Percentiles rank a stretch among this genome's conserved stretches.
These are phyloP conservation scores for Drosophila navojoa DNA, from an alignment of 1,140 invertebrate species.

Conservation along the genomic window DNA sequence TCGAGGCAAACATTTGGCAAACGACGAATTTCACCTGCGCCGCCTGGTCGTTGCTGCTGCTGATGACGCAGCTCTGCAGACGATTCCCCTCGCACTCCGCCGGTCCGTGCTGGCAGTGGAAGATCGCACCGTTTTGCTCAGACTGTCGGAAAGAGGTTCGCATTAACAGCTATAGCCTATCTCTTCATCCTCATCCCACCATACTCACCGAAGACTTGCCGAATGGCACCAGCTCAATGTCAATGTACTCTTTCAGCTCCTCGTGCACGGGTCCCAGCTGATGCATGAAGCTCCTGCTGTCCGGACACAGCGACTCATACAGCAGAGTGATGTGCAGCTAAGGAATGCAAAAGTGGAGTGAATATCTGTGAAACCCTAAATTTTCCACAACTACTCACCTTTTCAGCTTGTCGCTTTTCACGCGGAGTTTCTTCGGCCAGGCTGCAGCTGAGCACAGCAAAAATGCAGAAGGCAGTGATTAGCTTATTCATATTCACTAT, in stretches of 20 bases:
- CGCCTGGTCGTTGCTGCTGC: constrained; percentile 82
- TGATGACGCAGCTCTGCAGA: constrained; percentile 87
- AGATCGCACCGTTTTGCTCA: constrained; percentile 84
- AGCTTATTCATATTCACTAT: constrained; percentile 43
- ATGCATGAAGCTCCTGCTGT: constrained; percentile 88
- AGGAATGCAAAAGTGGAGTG: neutral
- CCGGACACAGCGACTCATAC: constrained; percentile 92
- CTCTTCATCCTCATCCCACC: neutral
- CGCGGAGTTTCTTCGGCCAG: constrained; percentile 28
- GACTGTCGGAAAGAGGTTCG: constrained; percentile 31
- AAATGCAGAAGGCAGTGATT: constrained; percentile 24
- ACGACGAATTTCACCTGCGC: constrained; percentile 84
- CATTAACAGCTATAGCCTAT: neutral
- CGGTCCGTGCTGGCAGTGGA: constrained; percentile 88
- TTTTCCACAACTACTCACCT: constrained; percentile 27
- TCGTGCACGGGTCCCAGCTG: constrained; percentile 85
- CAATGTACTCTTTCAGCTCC: constrained; percentile 84
- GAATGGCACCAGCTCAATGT: constrained; percentile 88
- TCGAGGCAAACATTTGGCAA: constrained; percentile 85
- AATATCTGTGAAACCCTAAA: neutral
- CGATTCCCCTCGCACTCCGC: constrained; percentile 88
- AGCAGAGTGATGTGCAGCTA: constrained; percentile 85
- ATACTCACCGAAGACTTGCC: constrained; percentile 89
- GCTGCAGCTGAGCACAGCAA: constrained; percentile 34
- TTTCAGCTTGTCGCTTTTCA: constrained; percentile 51